phyloP scores from a whole-genome alignment of 2,888 invertebrate species.

The Rhodophaea formosa region DNA sequence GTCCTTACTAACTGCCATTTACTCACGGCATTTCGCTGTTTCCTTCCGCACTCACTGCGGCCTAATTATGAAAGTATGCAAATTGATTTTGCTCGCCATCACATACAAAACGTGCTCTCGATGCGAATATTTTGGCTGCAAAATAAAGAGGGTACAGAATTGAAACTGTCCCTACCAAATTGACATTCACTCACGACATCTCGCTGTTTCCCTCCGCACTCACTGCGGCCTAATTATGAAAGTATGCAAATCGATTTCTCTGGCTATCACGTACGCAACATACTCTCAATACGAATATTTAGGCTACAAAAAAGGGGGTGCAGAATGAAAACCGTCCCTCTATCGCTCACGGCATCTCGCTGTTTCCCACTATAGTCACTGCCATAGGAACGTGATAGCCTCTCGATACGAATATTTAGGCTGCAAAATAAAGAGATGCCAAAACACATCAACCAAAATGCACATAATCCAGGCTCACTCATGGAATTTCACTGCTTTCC shows the following conservation, averaged over 20 bases:
- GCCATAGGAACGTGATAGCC: constrained; percentile 9
- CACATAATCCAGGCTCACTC: no score
- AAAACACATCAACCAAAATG: no score
- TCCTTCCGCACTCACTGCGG: constrained; percentile 32
- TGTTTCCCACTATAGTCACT: constrained; percentile 37
- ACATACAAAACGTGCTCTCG: constrained; percentile 3
- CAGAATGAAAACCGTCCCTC: no score
- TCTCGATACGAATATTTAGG: neutral
- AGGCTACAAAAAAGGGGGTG: no score
- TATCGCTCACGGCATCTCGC: no score
- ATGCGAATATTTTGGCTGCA: neutral
- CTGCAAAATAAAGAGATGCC: no score
- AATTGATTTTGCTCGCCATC: constrained; percentile 38
- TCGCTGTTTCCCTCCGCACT: constrained; percentile 34
- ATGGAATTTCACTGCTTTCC: constrained; percentile 37
- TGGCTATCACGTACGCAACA: constrained; percentile 24
- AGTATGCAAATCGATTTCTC: constrained; percentile 45
- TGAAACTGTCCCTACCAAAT: neutral
- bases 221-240: constrained; percentile 40
- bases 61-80: constrained; percentile 48
- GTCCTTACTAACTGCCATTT: no score
- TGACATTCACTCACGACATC: neutral
- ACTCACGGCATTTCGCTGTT: constrained; percentile 22
- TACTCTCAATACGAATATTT: no score
- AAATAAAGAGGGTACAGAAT: neutral